Base-by-base conservation (phyloP, 1,140 invertebrate species). In the Acyrthosiphon pisum region DNA sequence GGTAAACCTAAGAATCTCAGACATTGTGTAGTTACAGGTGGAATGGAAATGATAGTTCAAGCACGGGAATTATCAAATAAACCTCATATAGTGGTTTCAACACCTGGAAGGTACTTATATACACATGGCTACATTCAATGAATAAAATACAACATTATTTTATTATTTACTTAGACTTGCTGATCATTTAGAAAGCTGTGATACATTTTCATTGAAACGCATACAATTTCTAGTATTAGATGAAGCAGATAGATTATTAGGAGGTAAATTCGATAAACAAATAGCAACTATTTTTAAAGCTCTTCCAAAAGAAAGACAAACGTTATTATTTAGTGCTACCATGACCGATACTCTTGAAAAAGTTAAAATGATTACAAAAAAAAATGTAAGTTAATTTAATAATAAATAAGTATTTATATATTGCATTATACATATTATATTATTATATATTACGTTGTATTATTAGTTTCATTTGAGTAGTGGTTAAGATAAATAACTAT, bases 21-120 rank as follows among this genome's bases (percentile, higher is more conserved):
- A 94, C 97, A 96, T 94, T 97, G 97, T 95, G 96, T 98, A 30
- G 97, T 99, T 89, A 98, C 99, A 89, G 98, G 99, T 46, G 98
- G 99, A 87, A 98, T 98, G 95, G 98, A 99, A 96, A 98, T 99
- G 96, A 96, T 99, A 93, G 96, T 96, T 9, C 99, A 99, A 95
- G 98, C 98, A 0, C 95, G 97, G 94, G 97, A 98, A 94, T 95
- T 99, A 18, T 96, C 97, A 30, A 98, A 97, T 94, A 96, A 97
- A 93, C 99, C 99, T 22, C 99, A 99, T 95, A 97, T 99, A 94
- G 97, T 99, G 44, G 97, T 99, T 68, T 98, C 98, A 14, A 99
- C 99, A 94, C 98, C 98, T 53, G 99, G 99, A 23, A 96, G 98
- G 95, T 95, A 94, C 22, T n/a, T 90, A 87, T 8, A 37, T 60